Evolutionary conservation across 2,888 invertebrate genomes (phyloP), one percentile per base, ranked within the genome.

Genomic region (Hofmannophila pseudospretella): DNA sequence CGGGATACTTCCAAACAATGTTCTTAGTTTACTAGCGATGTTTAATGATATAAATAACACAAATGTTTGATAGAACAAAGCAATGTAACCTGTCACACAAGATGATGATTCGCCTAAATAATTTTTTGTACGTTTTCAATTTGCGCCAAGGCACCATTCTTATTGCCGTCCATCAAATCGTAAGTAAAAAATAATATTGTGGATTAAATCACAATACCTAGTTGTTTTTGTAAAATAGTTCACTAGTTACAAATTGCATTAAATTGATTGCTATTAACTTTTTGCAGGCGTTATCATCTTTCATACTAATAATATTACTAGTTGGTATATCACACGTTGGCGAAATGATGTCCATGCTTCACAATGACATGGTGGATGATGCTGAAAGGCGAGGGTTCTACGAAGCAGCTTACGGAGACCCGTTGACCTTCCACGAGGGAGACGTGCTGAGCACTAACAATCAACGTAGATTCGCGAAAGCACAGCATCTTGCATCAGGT

Each of bases 131-230:
- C 50, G 69, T 86, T 63, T 87, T 87, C 49, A 84, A 82, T 75
- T 76, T 87, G 67, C 82, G 88, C 32, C 87, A 88, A 68, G 87
- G 87, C 51, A 77, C 87, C 49, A 87, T 88, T 58, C 74, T 87
- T 30, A 85, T 87, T 56, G 88, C 87, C 72, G 79, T 87, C 68
- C 87, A 88, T 70, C 87, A 88, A 75, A 86, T 88, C 54, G 88
- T 88, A 61, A 87, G 87, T 86, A 72, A 45, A 12, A 22, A 13
- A 5, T 16, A 16, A n/a, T n/a, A n/a, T n/a, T n/a, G n/a, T n/a
- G n/a, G n/a, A n/a, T n/a, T n/a, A n/a, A n/a, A n/a, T n/a, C n/a
- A n/a, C n/a, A n/a, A n/a, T n/a, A n/a, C n/a, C n/a, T n/a, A n/a
- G n/a, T n/a, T n/a, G n/a, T n/a, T n/a, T n/a, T n/a, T n/a, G n/a